Percentiles rank a stretch among this genome's conserved stretches.
Conservation (phyloP, 1,140 invertebrate genomes). For the Uloborus diversus region DNA sequence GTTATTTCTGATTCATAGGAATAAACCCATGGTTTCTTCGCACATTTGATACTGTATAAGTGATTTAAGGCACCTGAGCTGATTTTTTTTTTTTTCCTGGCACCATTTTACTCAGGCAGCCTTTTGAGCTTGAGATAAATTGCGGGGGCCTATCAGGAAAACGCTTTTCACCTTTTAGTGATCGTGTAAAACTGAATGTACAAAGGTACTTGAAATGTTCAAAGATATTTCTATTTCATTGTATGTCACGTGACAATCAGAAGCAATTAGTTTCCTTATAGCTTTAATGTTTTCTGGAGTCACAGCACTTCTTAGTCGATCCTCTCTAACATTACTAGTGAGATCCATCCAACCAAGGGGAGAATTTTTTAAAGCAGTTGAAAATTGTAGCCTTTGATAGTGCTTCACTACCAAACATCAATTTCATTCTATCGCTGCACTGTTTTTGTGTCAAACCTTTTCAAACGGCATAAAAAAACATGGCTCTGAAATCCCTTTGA, state of each 20-base stretch:
- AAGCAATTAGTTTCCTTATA: not conserved
- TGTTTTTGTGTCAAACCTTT: not conserved
- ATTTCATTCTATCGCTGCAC: not conserved
- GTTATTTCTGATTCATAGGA: not conserved
- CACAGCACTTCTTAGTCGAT: not conserved
- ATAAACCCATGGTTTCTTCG: not conserved
- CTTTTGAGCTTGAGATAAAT: not conserved
- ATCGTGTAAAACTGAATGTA: not conserved
- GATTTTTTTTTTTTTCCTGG: not conserved
- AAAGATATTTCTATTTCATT: too few species aligned
- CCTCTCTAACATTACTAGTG: not conserved
- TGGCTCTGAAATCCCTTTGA: not conserved
- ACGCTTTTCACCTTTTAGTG: not conserved
- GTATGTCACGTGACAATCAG: not conserved
- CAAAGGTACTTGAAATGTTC: not conserved
- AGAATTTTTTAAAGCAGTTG: not conserved
- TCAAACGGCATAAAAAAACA: conserved; percentile 9
- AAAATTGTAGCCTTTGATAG: not conserved
- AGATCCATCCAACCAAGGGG: not conserved
- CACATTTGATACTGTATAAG: not conserved
- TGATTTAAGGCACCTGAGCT: not conserved
- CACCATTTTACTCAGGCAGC: not conserved
- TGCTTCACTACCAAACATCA: not conserved
- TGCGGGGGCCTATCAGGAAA: not conserved
- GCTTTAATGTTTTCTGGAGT: not conserved